These are phyloP conservation scores for Pholis gunnellus DNA, from an alignment of 2,113 vertebrate genomes.

Conservation along the genomic window DNA sequence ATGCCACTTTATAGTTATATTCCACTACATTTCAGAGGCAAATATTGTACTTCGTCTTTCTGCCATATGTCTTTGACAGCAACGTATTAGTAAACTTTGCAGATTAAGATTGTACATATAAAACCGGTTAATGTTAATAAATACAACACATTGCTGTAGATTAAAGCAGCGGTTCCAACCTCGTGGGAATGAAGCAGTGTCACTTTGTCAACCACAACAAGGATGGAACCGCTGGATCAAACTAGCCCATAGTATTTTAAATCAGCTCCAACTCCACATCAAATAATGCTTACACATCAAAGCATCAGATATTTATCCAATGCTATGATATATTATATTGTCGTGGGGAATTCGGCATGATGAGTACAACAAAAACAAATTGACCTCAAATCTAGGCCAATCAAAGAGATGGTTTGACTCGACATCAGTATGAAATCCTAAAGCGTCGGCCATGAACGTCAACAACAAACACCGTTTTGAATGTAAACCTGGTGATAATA, in stretches of 20 bases:
- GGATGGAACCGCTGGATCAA: neutral
- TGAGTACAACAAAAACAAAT: neutral
- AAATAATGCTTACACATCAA: neutral
- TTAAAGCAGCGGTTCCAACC: neutral
- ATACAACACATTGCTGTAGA: neutral
- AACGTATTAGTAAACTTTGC: neutral
- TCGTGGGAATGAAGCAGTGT: neutral
- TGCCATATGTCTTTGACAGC: neutral
- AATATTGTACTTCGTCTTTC: neutral
- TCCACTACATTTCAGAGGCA: neutral
- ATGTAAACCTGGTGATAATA: neutral
- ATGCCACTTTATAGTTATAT: neutral
- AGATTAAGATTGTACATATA: neutral
- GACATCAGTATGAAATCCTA: neutral
- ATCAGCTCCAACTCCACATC: neutral
- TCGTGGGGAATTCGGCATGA: neutral
- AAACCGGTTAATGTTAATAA: neutral
- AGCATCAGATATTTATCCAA: neutral
- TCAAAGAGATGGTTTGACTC: neutral
- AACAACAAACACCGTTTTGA: neutral
- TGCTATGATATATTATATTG: neutral
- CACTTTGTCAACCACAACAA: neutral
- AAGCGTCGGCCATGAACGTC: neutral
- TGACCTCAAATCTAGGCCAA: neutral
- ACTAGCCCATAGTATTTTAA: neutral